Conservation (phyloP, 2,797 vertebrate species). For the Todus mexicanus region DNA sequence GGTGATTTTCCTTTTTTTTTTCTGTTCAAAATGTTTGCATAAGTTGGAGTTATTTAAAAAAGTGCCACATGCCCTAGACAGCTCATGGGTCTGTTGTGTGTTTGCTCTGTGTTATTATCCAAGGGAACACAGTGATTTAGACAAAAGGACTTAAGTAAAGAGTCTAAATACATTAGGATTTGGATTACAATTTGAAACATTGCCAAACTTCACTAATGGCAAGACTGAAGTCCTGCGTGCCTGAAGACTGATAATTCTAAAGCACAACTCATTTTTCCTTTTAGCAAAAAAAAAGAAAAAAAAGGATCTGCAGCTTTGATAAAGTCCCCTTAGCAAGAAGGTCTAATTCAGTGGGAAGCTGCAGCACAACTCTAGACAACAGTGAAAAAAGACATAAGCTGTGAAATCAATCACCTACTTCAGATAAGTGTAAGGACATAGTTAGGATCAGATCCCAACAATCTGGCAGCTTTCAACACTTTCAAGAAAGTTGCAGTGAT, state of each 20-base stretch:
- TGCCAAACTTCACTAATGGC: neutral
- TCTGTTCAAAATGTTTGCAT: neutral
- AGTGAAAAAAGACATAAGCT: neutral
- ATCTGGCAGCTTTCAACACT: neutral
- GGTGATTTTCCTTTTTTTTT: neutral
- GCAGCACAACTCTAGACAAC: neutral
- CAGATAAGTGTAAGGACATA: neutral
- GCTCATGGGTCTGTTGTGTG: neutral
- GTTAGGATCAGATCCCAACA: neutral
- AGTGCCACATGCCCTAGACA: neutral
- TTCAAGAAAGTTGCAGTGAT: neutral
- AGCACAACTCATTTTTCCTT: neutral
- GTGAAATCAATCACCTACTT: neutral
- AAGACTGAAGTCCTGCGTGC: neutral
- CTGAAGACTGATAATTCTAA: neutral
- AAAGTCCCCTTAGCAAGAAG: neutral
- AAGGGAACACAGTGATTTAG: neutral
- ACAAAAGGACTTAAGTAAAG: neutral
- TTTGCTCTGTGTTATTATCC: neutral
- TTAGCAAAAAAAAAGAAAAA: neutral
- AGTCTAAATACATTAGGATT: conserved; percentile 22
- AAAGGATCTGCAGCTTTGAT: neutral
- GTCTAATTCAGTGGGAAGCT: neutral
- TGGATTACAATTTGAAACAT: conserved; percentile 27
- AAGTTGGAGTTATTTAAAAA: neutral